A percentile compares a stretch with the other conserved stretches of the same genome.
Conservation (phyloP, 2,113 vertebrate species). For the Pycnonotus jocosus region DNA sequence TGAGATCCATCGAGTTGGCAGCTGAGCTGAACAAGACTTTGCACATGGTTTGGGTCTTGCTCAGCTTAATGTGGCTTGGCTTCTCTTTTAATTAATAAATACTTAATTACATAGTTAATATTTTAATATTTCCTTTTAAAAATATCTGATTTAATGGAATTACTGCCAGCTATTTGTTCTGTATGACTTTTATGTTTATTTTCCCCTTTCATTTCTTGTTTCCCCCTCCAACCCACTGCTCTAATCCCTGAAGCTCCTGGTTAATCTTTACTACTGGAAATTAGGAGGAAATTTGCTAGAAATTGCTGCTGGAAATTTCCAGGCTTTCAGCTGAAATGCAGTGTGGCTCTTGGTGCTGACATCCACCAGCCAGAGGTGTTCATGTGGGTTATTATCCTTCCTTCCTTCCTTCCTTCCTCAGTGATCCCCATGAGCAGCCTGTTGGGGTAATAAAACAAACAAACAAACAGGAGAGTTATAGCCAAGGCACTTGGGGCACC, state of each 20-base stretch:
- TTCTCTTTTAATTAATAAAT: slow-evolving; percentile 61
- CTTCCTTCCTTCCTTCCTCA: not conserved
- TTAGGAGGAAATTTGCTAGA: not conserved
- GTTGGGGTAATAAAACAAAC: slow-evolving; percentile 28
- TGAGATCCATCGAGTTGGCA: not conserved
- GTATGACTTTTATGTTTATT: slow-evolving; percentile 42
- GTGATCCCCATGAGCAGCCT: not conserved
- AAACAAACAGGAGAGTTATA: slow-evolving; percentile 40
- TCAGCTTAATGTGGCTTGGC: not conserved
- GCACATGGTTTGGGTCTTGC: slow-evolving; percentile 8
- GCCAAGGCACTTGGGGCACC: not conserved
- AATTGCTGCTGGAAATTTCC: not conserved
- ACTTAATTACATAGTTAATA: slow-evolving; percentile 57
- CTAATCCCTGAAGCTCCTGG: not conserved
- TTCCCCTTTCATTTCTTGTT: not conserved
- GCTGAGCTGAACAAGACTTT: not conserved
- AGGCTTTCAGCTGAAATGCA: not conserved
- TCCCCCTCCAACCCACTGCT: not conserved
- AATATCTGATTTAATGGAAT: slow-evolving; percentile 20
- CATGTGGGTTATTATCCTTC: not conserved
- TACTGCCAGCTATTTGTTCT: slow-evolving; percentile 58
- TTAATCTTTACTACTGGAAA: not conserved
- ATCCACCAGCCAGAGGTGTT: not conserved
- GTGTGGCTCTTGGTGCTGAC: not conserved
- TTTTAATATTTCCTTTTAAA: slow-evolving; percentile 56